phyloP scores from a whole-genome alignment of 2,888 invertebrate species.

The Mylabris sibirica region DNA sequence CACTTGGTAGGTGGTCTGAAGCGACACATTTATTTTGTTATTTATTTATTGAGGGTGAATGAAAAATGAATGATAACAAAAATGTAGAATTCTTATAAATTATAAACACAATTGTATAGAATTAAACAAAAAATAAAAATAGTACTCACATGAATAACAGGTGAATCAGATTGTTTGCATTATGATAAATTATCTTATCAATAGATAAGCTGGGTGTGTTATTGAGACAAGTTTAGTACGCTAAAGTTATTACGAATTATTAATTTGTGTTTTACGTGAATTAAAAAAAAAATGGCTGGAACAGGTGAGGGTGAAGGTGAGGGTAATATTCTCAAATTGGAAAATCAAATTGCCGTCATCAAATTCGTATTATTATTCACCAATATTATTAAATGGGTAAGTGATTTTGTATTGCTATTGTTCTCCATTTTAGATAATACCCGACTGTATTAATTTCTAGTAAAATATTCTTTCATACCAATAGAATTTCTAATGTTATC shows the following conservation, averaged over 20 bases:
- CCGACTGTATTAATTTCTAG: no score
- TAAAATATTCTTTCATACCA: not conserved
- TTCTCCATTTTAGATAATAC: not conserved
- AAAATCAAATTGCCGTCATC: slow-evolving; percentile 79
- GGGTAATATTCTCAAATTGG: slow-evolving; percentile 68
- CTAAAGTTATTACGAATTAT: slow-evolving; percentile 17
- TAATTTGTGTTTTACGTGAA: not conserved
- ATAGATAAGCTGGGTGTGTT: slow-evolving; percentile 45
- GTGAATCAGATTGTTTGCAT: slow-evolving; percentile 33
- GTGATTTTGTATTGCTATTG: slow-evolving; percentile 54
- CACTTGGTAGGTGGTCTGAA: slow-evolving; percentile 8
- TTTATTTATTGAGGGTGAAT: not conserved
- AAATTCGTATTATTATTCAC: slow-evolving; percentile 84
- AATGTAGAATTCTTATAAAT: not conserved
- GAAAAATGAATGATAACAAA: slow-evolving; percentile 11
- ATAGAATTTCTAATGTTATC: not conserved
- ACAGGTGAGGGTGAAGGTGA: slow-evolving; percentile 66
- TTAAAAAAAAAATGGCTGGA: slow-evolving; percentile 63
- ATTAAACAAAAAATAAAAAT: not conserved
- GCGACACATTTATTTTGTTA: slow-evolving; percentile 1
- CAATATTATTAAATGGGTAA: slow-evolving; percentile 82
- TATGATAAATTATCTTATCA: slow-evolving; percentile 46
- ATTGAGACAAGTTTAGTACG: slow-evolving; percentile 30
- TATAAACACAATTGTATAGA: not conserved
- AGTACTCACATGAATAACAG: slow-evolving; percentile 16